These are phyloP conservation scores for Gryllus bimaculatus DNA, from an alignment of 1,140 invertebrate species.

Conservation along the genomic window DNA sequence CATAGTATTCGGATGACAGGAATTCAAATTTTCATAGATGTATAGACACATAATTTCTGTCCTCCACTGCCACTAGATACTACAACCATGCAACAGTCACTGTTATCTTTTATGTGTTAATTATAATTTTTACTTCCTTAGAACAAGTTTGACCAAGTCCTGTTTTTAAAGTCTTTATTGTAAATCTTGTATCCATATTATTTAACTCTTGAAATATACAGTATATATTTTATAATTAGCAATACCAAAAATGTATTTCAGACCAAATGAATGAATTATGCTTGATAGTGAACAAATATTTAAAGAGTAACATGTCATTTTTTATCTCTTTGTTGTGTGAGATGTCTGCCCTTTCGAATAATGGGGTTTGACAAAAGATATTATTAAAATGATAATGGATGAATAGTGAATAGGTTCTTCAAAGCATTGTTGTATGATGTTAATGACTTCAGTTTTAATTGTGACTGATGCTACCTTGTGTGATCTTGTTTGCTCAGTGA, in stretches of 20 bases:
- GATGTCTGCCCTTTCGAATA: background rate
- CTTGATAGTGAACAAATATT: background rate
- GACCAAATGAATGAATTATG: slow-evolving; percentile 10
- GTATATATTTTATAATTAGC: slow-evolving; percentile 16
- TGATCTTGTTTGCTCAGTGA: slow-evolving; percentile 4
- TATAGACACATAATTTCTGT: background rate
- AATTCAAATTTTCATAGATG: slow-evolving; percentile 3
- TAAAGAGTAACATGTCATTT: background rate
- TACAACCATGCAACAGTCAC: background rate
- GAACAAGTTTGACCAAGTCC: background rate
- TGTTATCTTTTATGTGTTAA: background rate
- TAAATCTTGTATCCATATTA: background rate
- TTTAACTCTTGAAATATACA: background rate
- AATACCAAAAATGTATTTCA: slow-evolving; percentile 17
- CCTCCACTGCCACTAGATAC: background rate
- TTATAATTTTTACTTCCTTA: background rate
- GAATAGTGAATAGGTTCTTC: background rate
- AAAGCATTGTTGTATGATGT: background rate
- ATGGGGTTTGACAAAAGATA: background rate
- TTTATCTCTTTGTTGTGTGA: slow-evolving; percentile 2
- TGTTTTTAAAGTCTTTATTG: slow-evolving; percentile 2
- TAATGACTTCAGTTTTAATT: background rate
- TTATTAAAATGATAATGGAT: background rate
- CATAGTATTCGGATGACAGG: background rate
- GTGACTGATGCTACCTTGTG: background rate